Base-by-base conservation (phyloP, 2,888 invertebrate genomes). In the Drosophila monieri region DNA sequence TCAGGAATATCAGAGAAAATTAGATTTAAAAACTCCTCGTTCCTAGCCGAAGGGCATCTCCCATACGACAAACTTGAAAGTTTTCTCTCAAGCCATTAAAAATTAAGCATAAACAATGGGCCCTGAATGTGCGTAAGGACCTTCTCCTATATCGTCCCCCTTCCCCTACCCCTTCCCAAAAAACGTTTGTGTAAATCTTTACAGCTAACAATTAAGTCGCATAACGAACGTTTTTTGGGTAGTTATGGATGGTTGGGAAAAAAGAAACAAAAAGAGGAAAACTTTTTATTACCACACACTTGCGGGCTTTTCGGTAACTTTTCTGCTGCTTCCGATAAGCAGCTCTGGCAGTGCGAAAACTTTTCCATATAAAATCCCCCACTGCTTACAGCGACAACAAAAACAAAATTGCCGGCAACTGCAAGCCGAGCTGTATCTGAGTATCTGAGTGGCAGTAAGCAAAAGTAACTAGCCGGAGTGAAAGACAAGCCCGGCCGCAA, bases 181-280 rank as follows among this genome's bases (percentile, higher is more conserved):
- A 37, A 58, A 12, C 46, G 1, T 35, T 46, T 47, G 52, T 49
- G 58, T 80, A 85, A 85, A 78, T 80, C 86, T 84, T 86, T 71
- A 80, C 86, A 80, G 84, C 81, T 67, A 84, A 81, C 81, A 81
- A 81, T 81, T 81, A 81, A 81, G 81, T 86, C 84, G 84, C 80
- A 84, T 84, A 85, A 80, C 81, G 70, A 81, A 81, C 78, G 73
- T 73, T 85, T 81, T 84, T 73, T 74, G 77, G 80, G 49, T 69
- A 69, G 59, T 69, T 81, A 81, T 78, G 78, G 83, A 83, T 80
- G 72, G 65, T 44, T 64, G 64, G 65, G 44, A 64, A 64, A 30
- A 30, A 14, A 51, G 51, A 64, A 35, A 62, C 35, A 35, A 44
- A 37, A 30, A 30, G 8, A 32, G 23, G 15, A 83, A 80, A 81